phyloP scores from a whole-genome alignment of 2,888 invertebrate species.

The Eustalomyia histrio region DNA sequence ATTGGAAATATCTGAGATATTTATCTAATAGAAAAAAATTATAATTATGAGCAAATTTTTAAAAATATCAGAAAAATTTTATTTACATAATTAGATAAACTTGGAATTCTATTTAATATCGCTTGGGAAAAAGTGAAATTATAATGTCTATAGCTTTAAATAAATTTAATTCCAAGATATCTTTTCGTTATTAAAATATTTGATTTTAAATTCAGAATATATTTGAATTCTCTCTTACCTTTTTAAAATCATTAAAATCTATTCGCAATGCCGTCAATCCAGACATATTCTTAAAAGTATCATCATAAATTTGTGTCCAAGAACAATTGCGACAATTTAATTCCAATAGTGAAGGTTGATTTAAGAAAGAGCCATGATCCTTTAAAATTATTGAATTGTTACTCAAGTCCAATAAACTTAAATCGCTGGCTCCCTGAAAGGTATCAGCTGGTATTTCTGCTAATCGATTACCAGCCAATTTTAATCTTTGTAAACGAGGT shows the following conservation, averaged over 20 bases:
- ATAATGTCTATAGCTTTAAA: no score
- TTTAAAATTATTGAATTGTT: constrained; percentile 77
- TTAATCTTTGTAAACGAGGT: constrained; percentile 74
- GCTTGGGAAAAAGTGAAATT: no score
- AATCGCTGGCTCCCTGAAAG: constrained; percentile 74
- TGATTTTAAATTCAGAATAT: no score
- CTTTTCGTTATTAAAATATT: no score
- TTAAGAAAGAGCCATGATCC: constrained; percentile 73
- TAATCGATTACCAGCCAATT: constrained; percentile 77
- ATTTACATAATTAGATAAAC: no score
- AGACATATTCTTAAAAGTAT: constrained; percentile 76
- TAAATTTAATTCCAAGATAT: no score
- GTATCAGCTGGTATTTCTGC: constrained; percentile 75
- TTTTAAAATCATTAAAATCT: constrained; percentile 76
- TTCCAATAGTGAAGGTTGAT: constrained; percentile 74
- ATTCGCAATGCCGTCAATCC: constrained; percentile 76
- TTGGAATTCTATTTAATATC: no score
- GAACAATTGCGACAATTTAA: constrained; percentile 77
- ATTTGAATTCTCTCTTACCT: constrained; percentile 72
- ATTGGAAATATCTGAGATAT: no score
- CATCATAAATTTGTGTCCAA: constrained; percentile 75
- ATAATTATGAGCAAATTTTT: no score
- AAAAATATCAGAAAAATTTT: no score
- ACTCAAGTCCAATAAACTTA: constrained; percentile 76
- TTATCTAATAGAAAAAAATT: no score